Percentiles rank a stretch among this genome's conserved stretches.
phyloP scores from a whole-genome alignment of 2,797 vertebrate species.

The Phalanger gymnotis region DNA sequence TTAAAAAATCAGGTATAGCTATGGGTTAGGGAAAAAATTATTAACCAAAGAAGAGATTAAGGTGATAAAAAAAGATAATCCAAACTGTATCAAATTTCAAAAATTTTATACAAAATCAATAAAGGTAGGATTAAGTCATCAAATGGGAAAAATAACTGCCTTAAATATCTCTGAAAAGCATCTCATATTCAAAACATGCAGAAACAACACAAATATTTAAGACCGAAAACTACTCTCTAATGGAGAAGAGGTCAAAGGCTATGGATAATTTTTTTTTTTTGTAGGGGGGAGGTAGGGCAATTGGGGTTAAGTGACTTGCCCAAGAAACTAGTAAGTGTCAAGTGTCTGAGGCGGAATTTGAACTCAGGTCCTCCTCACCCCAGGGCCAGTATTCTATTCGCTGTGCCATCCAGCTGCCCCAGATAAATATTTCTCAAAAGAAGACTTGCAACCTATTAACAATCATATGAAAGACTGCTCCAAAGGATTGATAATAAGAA shows the following conservation, averaged over 20 bases:
- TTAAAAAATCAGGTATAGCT: background rate
- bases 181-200: background rate
- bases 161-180: background rate
- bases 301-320: too few species aligned
- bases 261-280: too few species aligned
- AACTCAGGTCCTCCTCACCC: too few species aligned
- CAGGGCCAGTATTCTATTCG: too few species aligned
- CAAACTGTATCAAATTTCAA: background rate
- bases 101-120: background rate
- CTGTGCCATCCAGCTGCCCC: too few species aligned
- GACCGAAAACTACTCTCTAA: background rate
- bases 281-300: too few species aligned
- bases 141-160: background rate
- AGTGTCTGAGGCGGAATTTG: too few species aligned
- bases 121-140: background rate
- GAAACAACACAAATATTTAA: background rate
- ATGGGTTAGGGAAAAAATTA: background rate
- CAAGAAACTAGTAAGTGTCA: too few species aligned
- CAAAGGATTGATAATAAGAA: background rate
- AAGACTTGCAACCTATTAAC: background rate
- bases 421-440: background rate
- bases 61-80: background rate
- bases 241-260: background rate
- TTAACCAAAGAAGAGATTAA: background rate
- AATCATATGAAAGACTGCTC: background rate